Conservation (phyloP, 2,888 invertebrate species). For the Drosophila cognata region DNA sequence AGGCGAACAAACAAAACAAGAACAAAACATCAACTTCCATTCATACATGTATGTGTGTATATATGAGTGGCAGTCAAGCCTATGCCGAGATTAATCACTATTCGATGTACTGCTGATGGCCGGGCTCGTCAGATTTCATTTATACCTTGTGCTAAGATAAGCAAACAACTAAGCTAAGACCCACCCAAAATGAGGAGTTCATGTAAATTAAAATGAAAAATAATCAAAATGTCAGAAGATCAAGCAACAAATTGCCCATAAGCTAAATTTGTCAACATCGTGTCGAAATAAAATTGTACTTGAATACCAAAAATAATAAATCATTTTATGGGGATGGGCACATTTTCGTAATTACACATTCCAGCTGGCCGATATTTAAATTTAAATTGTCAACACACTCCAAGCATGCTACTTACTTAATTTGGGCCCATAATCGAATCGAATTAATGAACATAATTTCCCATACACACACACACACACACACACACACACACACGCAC, state of each 20-base stretch:
- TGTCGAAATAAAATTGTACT: constrained; percentile 40
- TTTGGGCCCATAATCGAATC: constrained; percentile 57
- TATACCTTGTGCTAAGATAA: constrained; percentile 25
- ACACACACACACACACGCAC: constrained; percentile 14
- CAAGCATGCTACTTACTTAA: constrained; percentile 26
- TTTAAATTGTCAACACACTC: constrained; percentile 46
- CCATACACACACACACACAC: constrained; percentile 19
- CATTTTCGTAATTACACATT: constrained; percentile 56
- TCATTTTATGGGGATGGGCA: constrained; percentile 58
- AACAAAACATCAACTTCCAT: constrained; percentile 25
- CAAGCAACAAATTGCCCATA: constrained; percentile 67
- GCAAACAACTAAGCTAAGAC: constrained; percentile 31
- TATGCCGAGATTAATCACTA: constrained; percentile 60
- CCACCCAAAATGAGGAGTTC: constrained; percentile 55
- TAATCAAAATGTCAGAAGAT: constrained; percentile 61
- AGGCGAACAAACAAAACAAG: constrained; percentile 21
- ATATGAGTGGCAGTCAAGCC: constrained; percentile 40
- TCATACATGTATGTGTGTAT: background rate
- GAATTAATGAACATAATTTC: constrained; percentile 63
- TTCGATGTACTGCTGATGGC: constrained; percentile 55
- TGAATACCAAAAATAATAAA: constrained; percentile 52
- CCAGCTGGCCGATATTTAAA: constrained; percentile 42
- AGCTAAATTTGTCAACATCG: constrained; percentile 62
- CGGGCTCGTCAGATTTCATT: constrained; percentile 20
- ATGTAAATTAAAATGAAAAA: constrained; percentile 17